Base-by-base conservation (phyloP, 1,140 invertebrate species). In the Cryptotermes secundus region DNA sequence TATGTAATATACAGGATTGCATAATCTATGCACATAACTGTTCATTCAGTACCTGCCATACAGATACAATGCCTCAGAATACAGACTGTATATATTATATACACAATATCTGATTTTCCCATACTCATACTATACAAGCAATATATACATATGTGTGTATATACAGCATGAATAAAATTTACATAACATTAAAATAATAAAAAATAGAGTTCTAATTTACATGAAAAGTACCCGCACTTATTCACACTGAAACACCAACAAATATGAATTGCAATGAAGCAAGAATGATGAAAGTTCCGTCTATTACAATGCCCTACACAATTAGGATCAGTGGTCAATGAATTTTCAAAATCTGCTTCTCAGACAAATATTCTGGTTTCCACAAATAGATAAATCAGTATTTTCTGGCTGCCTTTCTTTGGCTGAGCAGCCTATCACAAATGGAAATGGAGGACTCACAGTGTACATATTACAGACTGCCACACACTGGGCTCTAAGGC, bases 11-110 rank as follows among this genome's bases (percentile, higher is more conserved):
- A 72, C 59, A 72, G 26, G n/a, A 72, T 72, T 72, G 26, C 59
- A 72, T 26, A 31, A 72, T 72, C 16, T 72, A 72, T 31, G 59
- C 59, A 31, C 59, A 31, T 72, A 72, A 72, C 14, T 72, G n/a
- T 72, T 31, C 26, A 72, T 31, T 16, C 31, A 59, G 19, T 59
- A 59, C 6, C 24, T 59, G n/a, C n/a, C n/a, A n/a, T n/a, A 26
- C 6, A 59, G 53, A 59, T 59, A 59, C 53, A 22, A 59, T 59
- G 31, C 59, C 59, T 31, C 31, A 72, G 26, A 72, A 72, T 72
- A 72, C 16, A 72, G 26, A 72, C 59, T 72, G 59, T 31, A 72
- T 72, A 72, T 72, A 72, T 72, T 72, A 72, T 72, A 31, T 72
- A 72, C 59, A 72, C 59, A 72, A 72, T 72, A 72, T 31, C 16